Conservation (phyloP, 2,888 invertebrate genomes). For the Dione juno region DNA sequence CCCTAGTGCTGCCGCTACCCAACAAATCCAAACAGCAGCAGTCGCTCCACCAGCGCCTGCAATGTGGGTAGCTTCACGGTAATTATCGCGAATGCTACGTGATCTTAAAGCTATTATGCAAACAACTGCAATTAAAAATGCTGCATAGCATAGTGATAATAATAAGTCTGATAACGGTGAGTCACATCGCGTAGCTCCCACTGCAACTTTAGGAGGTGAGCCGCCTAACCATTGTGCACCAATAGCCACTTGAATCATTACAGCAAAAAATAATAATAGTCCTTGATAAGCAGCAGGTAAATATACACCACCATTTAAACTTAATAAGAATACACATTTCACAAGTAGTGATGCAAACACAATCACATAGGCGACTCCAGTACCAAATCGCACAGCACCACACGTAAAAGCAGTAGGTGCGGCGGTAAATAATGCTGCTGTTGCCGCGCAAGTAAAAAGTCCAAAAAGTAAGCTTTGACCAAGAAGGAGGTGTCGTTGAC, state of each 20-base stretch:
- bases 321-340: constrained; percentile 96
- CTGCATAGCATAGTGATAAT: constrained; percentile 91
- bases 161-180: constrained; percentile 88
- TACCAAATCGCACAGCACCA: constrained; percentile 91
- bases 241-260: constrained; percentile 94
- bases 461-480: constrained; percentile 94
- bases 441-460: constrained; percentile 90
- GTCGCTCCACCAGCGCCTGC: constrained; percentile 93
- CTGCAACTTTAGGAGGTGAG: constrained; percentile 85
- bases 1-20: constrained; percentile 92
- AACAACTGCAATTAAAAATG: constrained; percentile 92
- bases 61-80: constrained; percentile 96
- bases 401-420: constrained; percentile 91
- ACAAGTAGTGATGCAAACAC: constrained; percentile 96
- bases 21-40: constrained; percentile 93
- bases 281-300: constrained; percentile 96
- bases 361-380: constrained; percentile 92
- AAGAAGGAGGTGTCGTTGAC: constrained; percentile 92
- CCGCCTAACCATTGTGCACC: constrained; percentile 93
- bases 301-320: constrained; percentile 95
- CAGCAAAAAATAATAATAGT: constrained; percentile 93
- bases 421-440: constrained; percentile 90
- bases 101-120: constrained; percentile 93
- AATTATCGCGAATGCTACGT: constrained; percentile 95
- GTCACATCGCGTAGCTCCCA: constrained; percentile 81